A percentile compares a stretch with the other conserved stretches of the same genome.
Evolutionary conservation across 2,113 vertebrate species (phyloP).

Genomic region (Hypanus sabinus): DNA sequence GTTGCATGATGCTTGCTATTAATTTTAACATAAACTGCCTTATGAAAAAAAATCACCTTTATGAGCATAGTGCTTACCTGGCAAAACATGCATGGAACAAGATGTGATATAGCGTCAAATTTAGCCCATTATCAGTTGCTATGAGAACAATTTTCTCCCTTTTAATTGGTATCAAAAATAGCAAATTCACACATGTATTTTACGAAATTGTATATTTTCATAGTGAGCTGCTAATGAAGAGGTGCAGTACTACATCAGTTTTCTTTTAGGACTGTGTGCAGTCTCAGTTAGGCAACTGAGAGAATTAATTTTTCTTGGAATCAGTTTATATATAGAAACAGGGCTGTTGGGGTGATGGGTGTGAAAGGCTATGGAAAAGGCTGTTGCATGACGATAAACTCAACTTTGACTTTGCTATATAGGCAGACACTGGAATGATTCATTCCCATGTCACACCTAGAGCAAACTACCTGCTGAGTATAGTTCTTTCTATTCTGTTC

Average conservation of each 20-base stretch:
- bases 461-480: neutral
- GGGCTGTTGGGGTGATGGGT: neutral
- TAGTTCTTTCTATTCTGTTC: neutral
- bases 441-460: neutral
- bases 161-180: slow-evolving; percentile 18
- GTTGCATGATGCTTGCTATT: slow-evolving; percentile 7
- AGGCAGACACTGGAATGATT: neutral
- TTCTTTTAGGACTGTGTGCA: neutral
- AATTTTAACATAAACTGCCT: slow-evolving; percentile 8
- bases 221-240: neutral
- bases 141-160: neutral
- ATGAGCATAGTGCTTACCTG: neutral
- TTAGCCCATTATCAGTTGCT: slow-evolving; percentile 6
- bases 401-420: neutral
- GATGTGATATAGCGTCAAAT: neutral
- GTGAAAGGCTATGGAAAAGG: neutral
- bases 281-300: neutral
- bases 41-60: neutral
- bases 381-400: too few species aligned
- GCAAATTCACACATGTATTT: neutral
- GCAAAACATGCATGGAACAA: slow-evolving; percentile 12
- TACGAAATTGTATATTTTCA: neutral
- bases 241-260: neutral
- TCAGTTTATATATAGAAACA: too few species aligned
- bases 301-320: neutral